phyloP scores from a whole-genome alignment of 2,797 vertebrate genomes.

The Furcifer pardalis region DNA sequence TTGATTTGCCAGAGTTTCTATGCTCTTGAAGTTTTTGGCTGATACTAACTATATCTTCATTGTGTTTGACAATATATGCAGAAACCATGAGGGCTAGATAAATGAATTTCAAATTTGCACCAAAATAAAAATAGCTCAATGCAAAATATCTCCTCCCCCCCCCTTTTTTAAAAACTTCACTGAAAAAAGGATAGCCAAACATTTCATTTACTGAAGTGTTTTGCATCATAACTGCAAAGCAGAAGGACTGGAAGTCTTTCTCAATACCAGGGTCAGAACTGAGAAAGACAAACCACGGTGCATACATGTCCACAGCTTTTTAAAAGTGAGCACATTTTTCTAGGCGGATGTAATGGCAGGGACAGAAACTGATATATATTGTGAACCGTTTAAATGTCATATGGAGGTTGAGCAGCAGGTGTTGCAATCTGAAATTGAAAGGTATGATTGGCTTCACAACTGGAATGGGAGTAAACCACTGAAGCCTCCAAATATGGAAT shows the following conservation, averaged over 20 bases:
- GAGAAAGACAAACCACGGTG: not conserved
- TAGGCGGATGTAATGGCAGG: not conserved
- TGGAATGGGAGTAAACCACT: constrained; percentile 33
- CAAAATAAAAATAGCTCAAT: no score
- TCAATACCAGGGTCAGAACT: not conserved
- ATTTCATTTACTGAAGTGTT: no score
- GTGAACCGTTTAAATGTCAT: not conserved
- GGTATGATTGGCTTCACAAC: constrained; percentile 3
- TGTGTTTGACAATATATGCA: no score
- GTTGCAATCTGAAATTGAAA: constrained; percentile 39
- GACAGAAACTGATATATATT: constrained; percentile 7
- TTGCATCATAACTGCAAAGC: no score
- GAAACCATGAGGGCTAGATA: no score
- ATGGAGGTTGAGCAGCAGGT: constrained; percentile 3
- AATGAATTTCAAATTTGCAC: no score
- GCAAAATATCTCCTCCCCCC: no score
- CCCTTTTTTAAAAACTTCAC: no score
- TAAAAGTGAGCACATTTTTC: not conserved
- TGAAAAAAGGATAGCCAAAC: no score
- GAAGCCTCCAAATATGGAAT: constrained; percentile 38
- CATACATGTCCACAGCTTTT: not conserved
- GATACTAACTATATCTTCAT: no score
- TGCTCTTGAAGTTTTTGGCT: no score
- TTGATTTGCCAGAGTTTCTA: not conserved
- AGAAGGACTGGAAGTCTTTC: not conserved